A percentile compares a stretch with the other conserved stretches of the same genome.
Conservation (phyloP, 2,113 vertebrate genomes). For the Galeopterus variegatus region DNA sequence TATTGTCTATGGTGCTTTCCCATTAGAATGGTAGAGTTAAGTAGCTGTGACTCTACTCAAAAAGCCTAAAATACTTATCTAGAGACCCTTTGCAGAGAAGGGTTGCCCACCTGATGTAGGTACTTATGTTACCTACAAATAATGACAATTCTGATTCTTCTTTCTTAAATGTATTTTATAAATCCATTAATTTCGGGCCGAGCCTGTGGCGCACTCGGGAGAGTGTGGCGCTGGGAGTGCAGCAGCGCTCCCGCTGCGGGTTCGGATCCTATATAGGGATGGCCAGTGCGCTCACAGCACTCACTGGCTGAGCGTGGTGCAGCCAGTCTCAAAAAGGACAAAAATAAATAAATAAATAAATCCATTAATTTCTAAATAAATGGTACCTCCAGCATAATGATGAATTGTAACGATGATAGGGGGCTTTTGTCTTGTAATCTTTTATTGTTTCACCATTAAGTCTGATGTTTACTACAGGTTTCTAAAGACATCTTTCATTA, state of each 20-base stretch:
- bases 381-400: not conserved
- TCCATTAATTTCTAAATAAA: conserved; percentile 33
- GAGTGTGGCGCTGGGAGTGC: too few relatives aligned
- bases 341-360: too few relatives aligned
- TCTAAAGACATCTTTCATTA: not conserved
- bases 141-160: not conserved
- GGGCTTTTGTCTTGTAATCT: not conserved
- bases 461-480: not conserved
- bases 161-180: not conserved
- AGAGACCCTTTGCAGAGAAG: not conserved
- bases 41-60: not conserved
- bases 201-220: too few relatives aligned
- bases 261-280: too few relatives aligned
- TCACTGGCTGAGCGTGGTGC: too few relatives aligned
- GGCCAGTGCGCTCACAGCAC: too few relatives aligned
- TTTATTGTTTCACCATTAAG: not conserved
- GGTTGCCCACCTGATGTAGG: not conserved
- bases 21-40: not conserved
- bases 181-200: not conserved
- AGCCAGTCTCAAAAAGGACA: too few relatives aligned
- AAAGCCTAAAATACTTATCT: conserved; percentile 19
- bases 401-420: not conserved
- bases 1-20: not conserved
- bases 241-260: too few relatives aligned
- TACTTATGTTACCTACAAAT: not conserved